Conservation (phyloP, 2,888 invertebrate genomes). For the Parasteatoda lunata region DNA sequence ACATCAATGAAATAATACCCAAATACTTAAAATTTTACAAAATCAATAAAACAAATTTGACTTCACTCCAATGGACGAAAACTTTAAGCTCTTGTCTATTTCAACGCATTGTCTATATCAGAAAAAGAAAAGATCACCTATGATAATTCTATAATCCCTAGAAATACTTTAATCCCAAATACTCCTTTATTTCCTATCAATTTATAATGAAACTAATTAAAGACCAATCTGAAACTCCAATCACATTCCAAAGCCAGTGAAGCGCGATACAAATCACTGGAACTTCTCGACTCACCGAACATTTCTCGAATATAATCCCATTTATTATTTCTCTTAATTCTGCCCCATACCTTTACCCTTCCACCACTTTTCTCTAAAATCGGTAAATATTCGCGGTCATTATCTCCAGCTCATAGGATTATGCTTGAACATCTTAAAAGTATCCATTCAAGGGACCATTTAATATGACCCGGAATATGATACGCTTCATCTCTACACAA, state of each 20-base stretch:
- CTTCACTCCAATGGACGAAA: too few relatives aligned
- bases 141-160: too few relatives aligned
- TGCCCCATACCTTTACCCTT: neutral
- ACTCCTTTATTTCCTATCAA: too few relatives aligned
- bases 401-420: slow-evolving; percentile 8
- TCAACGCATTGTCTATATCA: too few relatives aligned
- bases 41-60: too few relatives aligned
- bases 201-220: too few relatives aligned
- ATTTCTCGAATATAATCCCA: neutral
- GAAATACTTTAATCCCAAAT: too few relatives aligned
- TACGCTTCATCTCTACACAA: neutral
- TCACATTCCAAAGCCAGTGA: slow-evolving; percentile 2
- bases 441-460: neutral
- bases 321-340: neutral
- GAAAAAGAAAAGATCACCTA: too few relatives aligned
- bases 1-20: too few relatives aligned
- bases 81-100: too few relatives aligned
- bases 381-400: neutral
- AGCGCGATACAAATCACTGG: neutral
- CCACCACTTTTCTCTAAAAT: neutral
- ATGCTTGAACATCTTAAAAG: slow-evolving; percentile 4
- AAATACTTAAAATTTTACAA: too few relatives aligned
- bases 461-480: neutral
- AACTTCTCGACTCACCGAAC: neutral
- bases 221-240: neutral